Evolutionary conservation across 2,113 vertebrate genomes (phyloP), one percentile per base, ranked within the genome.

Genomic region (Erinaceus europaeus): DNA sequence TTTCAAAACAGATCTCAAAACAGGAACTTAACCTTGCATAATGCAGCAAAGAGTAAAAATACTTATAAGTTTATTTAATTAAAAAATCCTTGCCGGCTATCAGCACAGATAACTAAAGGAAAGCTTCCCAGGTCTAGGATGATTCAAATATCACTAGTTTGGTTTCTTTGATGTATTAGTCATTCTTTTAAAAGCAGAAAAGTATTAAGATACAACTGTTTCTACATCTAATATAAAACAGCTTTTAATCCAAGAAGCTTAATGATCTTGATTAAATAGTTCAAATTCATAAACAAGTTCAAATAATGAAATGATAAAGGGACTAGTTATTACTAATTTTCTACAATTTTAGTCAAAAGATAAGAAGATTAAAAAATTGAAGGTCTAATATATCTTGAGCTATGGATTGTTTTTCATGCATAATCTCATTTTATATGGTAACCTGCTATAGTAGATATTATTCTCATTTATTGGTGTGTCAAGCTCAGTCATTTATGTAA

Each of bases 171-270:
- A 94, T 75, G 42, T 2, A 61, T 89, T 94, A 90, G 69, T 91
- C 87, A 95, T 93, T 61, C 25, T 38, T 75, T 86, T 87, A 93
- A 82, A 72, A 94, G 55, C 44, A 86, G 53, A 38, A 36, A 75
- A 4, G 15, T 57, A 34, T 23, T 40, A 17, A 72, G 67, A 72
- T 46, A 74, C 4, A 65, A 80, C 5, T 5, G 73, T 76, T 77
- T 93, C 27, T 80, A 88, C 36, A 86, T 34, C 9, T 44, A 84
- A 75, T 0, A 4, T 57, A 72, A 93, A 72, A 36, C 0, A 86
- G 3, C 40, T 5, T 62, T 3, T 25, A 34, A 86, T 64, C 87
- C 77, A 74, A 32, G 90, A 94, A 29, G 42, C 5, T 32, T 86
- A 61, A 57, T 79, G 21, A 83, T 71, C 64, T 91, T 7, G 75